Evolutionary conservation across 2,888 invertebrate genomes (phyloP).

Genomic region (Tachystola acroxantha): DNA sequence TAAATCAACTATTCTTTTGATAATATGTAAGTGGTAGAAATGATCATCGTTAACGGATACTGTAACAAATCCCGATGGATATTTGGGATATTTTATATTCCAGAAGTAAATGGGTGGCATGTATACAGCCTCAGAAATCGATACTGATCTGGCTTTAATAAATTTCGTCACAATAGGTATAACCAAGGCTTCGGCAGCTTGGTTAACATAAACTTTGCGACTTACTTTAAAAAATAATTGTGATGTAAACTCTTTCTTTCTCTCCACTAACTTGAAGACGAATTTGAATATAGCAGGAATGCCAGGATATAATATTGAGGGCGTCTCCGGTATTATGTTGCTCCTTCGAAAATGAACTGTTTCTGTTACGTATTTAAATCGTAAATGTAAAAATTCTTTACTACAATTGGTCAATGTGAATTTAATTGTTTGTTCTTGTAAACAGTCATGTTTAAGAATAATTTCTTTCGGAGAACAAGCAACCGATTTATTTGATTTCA

Average conservation of each 20-base stretch:
- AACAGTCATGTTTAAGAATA: conserved; percentile 24
- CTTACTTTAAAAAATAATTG: conserved; percentile 46
- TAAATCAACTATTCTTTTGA: conserved; percentile 20
- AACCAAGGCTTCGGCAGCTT: conserved; percentile 32
- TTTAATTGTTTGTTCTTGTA: conserved; percentile 34
- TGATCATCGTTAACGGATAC: conserved; percentile 19
- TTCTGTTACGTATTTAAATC: conserved; percentile 44
- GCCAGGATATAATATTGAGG: conserved; percentile 48
- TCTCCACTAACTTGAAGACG: conserved; percentile 32
- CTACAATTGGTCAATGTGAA: conserved; percentile 45
- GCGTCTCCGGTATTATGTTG: conserved; percentile 36
- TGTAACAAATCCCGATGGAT: conserved; percentile 20
- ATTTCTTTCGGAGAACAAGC: conserved; percentile 36
- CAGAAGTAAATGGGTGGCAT: conserved; percentile 50
- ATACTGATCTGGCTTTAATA: conserved; percentile 20
- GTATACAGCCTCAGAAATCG: conserved; percentile 33
- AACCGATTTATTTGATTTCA: conserved; percentile 29
- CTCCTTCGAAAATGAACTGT: conserved; percentile 28
- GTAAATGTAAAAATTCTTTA: conserved; percentile 34
- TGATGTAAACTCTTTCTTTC: conserved; percentile 30
- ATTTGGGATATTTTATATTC: conserved; percentile 25
- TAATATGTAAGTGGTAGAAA: conserved; percentile 24
- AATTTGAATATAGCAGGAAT: conserved; percentile 38
- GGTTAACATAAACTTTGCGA: conserved; percentile 23
- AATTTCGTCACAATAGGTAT: conserved; percentile 42